These are phyloP conservation scores for Microplitis mediator DNA, from an alignment of 1,140 invertebrate species.

Conservation along the genomic window DNA sequence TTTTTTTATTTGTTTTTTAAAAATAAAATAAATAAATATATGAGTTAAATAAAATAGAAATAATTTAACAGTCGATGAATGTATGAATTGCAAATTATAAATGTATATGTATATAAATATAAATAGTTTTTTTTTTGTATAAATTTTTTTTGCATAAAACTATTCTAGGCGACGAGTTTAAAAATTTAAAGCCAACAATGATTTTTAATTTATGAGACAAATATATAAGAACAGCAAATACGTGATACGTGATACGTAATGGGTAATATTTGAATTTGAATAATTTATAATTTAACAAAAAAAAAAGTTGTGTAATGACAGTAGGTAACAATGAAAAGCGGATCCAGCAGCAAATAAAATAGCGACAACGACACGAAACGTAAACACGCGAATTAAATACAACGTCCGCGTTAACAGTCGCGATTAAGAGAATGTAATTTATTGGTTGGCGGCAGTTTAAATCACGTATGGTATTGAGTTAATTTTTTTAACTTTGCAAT, in stretches of 20 bases:
- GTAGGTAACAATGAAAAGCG: conserved; percentile 16
- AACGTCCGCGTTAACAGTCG: conserved; percentile 11
- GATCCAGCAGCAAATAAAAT: conserved; percentile 23
- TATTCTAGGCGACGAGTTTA: too few relatives aligned
- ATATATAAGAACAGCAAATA: too few relatives aligned
- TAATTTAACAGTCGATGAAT: not conserved
- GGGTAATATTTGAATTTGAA: not conserved
- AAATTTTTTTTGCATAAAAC: too few relatives aligned
- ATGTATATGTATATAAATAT: conserved; percentile 4
- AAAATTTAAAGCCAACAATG: too few relatives aligned
- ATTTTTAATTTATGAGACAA: too few relatives aligned
- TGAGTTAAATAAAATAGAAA: not conserved
- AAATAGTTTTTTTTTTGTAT: conserved; percentile 17
- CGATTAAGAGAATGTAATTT: not conserved
- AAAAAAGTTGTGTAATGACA: conserved; percentile 31
- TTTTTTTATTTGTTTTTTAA: too few relatives aligned
- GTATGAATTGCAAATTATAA: conserved; percentile 12
- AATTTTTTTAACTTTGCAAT: not conserved
- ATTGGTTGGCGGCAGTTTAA: not conserved
- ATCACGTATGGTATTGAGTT: conserved; percentile 4
- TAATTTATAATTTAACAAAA: conserved; percentile 14
- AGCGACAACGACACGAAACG: conserved; percentile 28
- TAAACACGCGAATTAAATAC: conserved; percentile 27
- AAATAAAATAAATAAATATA: not conserved
- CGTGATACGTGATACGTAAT: too few relatives aligned